These are phyloP conservation scores for Sphenodon punctatus DNA, from an alignment of 2,797 vertebrate species.

Conservation along the genomic window DNA sequence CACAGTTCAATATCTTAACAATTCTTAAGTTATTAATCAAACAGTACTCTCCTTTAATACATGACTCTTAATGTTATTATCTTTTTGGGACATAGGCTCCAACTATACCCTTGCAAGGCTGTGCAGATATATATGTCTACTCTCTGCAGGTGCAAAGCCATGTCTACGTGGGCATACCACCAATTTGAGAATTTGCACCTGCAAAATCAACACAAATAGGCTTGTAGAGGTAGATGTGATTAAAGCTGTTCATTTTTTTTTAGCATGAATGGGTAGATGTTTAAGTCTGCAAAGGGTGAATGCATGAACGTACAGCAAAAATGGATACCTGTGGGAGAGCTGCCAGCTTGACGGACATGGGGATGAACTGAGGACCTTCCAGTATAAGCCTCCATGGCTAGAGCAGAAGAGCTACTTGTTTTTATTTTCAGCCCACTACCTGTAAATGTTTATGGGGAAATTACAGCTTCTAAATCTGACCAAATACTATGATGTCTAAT, in stretches of 20 bases:
- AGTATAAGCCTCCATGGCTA: fast-evolving
- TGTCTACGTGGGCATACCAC: background rate
- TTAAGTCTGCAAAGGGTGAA: too few species aligned
- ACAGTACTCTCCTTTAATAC: background rate
- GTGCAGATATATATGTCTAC: too few species aligned
- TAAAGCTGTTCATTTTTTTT: background rate
- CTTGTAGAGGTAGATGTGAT: background rate
- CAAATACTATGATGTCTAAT: background rate
- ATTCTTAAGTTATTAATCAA: too few species aligned
- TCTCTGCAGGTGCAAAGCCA: background rate
- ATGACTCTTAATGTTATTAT: background rate
- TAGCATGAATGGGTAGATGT: too few species aligned
- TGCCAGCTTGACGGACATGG: too few species aligned
- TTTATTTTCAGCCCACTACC: background rate
- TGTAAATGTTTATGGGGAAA: background rate
- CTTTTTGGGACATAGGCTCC: constrained; percentile 28
- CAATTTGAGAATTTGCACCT: constrained; percentile 7
- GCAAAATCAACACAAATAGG: constrained; percentile 24
- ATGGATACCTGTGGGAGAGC: too few species aligned
- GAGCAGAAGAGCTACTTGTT: background rate
- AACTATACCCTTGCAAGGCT: background rate
- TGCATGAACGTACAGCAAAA: constrained; percentile 37
- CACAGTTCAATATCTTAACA: constrained; percentile 5
- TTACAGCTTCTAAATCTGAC: constrained; percentile 1
- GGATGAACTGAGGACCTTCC: too few species aligned